Evolutionary conservation across 2,113 vertebrate genomes (phyloP), one percentile per base, ranked within the genome.

Genomic region (Dipodomys merriami): DNA sequence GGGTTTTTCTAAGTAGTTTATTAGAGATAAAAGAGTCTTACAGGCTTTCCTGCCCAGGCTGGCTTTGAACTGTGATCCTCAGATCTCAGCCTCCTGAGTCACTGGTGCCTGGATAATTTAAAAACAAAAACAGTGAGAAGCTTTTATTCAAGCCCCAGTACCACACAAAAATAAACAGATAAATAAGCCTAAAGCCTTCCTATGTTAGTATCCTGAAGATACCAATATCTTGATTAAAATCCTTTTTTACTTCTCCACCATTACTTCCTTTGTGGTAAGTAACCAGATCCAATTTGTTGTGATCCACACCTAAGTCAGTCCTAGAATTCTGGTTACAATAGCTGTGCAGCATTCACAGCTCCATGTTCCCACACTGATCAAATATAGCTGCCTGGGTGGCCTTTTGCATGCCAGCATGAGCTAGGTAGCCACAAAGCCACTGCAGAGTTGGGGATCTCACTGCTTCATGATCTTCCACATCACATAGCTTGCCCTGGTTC

Each of bases 341-440:
- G 30, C 15, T 35, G 18, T 11, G 0, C 25, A 18, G 11, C 2
- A 57, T 27, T 1, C 0, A 7, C 35, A 44, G 7, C 15, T 33
- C 20, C 33, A 25, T 49, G 46, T 22, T 9, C 18, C 71, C 2
- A 4, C 11, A 29, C 9, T 12, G 10, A 27, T 64, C 30, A 78
- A 39, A 6, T 0, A 7, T 2, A 83, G 25, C 76, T 35, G 25
- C 44, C 30, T 1, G 12, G 12, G 2, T n/a, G 35, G 5, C 33
- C 18, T 7, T 35, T 76, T 80, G 33, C 39, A 39, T 39, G 39
- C 39, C 39, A 39, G 39, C 2, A 18, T 10, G 7, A 2, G 8
- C 29, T 68, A 46, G 57, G 13, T 62, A 22, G n/a, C 2, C 27
- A 25, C 27, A 39, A 11, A 72, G 78, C 57, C 78, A 33, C 29